phyloP scores from a whole-genome alignment of 2,797 vertebrate species.

The Paratrypauchen microcephalus region DNA sequence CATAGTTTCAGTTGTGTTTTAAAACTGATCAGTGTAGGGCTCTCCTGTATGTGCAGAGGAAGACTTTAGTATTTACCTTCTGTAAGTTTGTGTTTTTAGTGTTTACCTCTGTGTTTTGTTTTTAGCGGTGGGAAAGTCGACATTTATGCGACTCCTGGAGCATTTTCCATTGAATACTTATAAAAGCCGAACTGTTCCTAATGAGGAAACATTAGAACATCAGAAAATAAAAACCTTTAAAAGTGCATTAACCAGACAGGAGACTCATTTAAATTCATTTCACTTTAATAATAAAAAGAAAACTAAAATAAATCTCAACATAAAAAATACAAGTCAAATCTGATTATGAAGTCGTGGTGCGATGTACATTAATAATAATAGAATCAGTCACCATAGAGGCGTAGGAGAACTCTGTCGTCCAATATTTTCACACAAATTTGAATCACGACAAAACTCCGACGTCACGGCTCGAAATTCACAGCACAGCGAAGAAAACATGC shows the following conservation, averaged over 20 bases:
- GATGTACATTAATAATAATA: slow-evolving; percentile 60
- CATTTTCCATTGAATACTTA: too few relatives aligned
- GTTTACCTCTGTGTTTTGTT: too few relatives aligned
- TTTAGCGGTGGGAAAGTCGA: too few relatives aligned
- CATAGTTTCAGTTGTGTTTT: too few relatives aligned
- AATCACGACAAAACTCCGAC: slow-evolving; percentile 63
- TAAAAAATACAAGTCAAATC: slow-evolving; percentile 76
- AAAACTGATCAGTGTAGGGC: too few relatives aligned
- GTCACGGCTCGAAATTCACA: slow-evolving; percentile 69
- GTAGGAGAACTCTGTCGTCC: slow-evolving; percentile 48
- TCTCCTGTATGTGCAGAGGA: too few relatives aligned
- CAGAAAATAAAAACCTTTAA: too few relatives aligned
- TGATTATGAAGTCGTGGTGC: slow-evolving; percentile 75
- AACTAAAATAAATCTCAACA: slow-evolving; percentile 79
- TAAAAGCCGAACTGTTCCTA: too few relatives aligned
- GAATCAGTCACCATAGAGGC: slow-evolving; percentile 49
- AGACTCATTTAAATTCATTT: slow-evolving; percentile 62
- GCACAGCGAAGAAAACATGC: slow-evolving; percentile 68
- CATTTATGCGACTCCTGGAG: too few relatives aligned
- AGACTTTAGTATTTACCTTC: too few relatives aligned
- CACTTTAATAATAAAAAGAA: slow-evolving; percentile 82
- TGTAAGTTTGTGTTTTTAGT: too few relatives aligned
- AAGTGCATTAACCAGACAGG: neutral
- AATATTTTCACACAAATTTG: slow-evolving; percentile 71
- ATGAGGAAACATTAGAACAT: too few relatives aligned